Evolutionary conservation across 2,888 invertebrate species (phyloP), one percentile per base, ranked within the genome.

Genomic region (Melieria crassipennis): DNA sequence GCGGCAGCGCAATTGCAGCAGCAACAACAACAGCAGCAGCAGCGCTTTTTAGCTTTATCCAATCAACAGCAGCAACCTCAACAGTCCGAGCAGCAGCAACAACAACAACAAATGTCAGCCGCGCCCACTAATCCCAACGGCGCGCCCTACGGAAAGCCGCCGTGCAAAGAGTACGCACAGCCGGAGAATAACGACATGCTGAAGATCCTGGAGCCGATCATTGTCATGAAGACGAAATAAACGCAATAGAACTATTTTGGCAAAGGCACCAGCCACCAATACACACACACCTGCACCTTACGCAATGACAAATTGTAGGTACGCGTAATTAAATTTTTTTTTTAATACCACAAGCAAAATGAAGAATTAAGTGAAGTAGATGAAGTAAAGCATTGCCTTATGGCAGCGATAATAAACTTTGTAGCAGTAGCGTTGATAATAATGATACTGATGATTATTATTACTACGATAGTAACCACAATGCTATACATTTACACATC

Each of bases 221-320:
- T 87, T 77, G 86, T 86, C 70, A 87, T 87, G 87, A 86, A 87
- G 80, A 86, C 87, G 72, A 87, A 86, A 82, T 86, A 85, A 85
- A 69, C 56, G 52, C 61, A 55, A n/a, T 48, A 55, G 43, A 42
- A 64, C 50, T 43, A 47, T 52, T 52, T 52, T n/a, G 52, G 13
- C 52, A 52, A 11, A 52, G n/a, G 13, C 5, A 52, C 6, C 6
- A 52, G 5, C 6, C 57, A 69, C 30, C 16, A 63, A 73, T 61
- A 13, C 71, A 67, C 62, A 69, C 30, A 30, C 30, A 30, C 30
- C 30, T 30, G 30, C 30, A 30, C 30, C 30, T 30, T 30, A 30
- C 30, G 30, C 30, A 30, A 30, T 30, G 30, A 30, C 30, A 30
- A 30, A 30, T 30, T 30, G 30, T 30, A 30, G 30, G 30, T 30